Evolutionary conservation across 2,113 vertebrate genomes (phyloP).

Genomic region (Prolemur simus): DNA sequence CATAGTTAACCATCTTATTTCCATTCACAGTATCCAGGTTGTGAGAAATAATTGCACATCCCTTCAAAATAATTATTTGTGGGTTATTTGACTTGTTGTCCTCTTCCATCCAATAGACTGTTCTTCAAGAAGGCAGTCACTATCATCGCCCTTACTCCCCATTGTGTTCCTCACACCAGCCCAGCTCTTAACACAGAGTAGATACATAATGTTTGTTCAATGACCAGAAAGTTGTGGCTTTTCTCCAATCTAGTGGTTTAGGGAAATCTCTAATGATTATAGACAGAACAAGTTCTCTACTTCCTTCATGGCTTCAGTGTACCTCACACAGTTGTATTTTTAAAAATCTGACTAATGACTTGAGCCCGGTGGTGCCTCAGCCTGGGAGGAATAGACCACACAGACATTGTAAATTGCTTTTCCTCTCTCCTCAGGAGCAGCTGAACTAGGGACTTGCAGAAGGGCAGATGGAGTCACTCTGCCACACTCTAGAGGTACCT

Average conservation of each 20-base stretch:
- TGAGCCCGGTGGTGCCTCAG: neutral
- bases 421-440: neutral
- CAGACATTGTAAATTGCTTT: neutral
- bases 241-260: neutral
- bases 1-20: neutral
- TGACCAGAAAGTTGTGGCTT: neutral
- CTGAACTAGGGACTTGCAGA: neutral
- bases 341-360: neutral
- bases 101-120: neutral
- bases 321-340: neutral
- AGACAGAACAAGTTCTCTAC: neutral
- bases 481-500: neutral
- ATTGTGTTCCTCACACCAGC: too few species aligned
- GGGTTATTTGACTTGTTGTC: neutral
- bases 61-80: neutral
- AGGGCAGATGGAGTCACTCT: neutral
- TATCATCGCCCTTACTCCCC: neutral
- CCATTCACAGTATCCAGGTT: neutral
- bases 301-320: neutral
- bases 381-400: neutral
- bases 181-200: neutral
- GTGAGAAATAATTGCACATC: neutral
- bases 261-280: neutral
- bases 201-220: neutral
- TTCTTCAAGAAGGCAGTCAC: neutral